These are phyloP conservation scores for Trachelus tabidus DNA, from an alignment of 2,888 invertebrate genomes.

Conservation along the genomic window DNA sequence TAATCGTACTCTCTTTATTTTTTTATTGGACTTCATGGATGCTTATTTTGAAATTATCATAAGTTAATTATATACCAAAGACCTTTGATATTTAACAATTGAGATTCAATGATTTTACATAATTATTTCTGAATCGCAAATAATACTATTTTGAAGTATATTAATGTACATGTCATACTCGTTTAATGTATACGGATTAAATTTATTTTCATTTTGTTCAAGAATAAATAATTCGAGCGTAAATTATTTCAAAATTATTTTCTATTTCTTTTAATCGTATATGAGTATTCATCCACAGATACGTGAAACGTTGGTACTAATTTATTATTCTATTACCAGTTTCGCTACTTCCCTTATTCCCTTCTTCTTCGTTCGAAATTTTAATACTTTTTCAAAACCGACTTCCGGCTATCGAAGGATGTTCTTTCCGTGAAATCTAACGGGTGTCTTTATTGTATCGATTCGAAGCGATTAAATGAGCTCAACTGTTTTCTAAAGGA, in stretches of 20 bases:
- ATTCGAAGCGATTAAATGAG: neutral
- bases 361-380: neutral
- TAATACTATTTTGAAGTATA: neutral
- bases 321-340: neutral
- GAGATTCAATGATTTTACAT: neutral
- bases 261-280: neutral
- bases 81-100: too few relatives aligned
- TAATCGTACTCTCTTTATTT: too few relatives aligned
- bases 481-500: neutral
- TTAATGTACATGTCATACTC: neutral
- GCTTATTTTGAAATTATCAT: neutral
- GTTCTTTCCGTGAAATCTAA: neutral
- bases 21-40: neutral
- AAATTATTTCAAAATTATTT: neutral
- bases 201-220: neutral
- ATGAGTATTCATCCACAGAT: neutral
- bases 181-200: too few relatives aligned
- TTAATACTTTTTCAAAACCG: neutral
- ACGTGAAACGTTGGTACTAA: neutral
- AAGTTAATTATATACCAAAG: neutral
- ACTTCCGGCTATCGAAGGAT: neutral
- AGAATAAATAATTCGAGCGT: neutral
- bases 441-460: neutral
- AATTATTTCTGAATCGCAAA: neutral
- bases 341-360: neutral